Evolutionary conservation across 2,113 vertebrate genomes (phyloP).

Genomic region (Gasterosteus nipponicus): DNA sequence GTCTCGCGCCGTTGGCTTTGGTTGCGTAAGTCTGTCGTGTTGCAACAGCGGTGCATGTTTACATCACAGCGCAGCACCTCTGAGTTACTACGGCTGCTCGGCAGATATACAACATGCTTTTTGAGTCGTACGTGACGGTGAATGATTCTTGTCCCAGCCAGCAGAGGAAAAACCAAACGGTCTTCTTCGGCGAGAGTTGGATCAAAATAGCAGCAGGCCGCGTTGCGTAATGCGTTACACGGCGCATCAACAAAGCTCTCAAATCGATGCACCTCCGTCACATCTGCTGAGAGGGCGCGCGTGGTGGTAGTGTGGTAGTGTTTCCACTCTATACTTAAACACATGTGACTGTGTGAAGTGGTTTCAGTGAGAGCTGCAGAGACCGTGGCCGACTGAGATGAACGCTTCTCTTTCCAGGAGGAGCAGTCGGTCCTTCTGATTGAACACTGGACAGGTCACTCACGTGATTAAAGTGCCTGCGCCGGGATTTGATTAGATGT

Average conservation of each 20-base stretch:
- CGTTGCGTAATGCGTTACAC: conserved; percentile 78
- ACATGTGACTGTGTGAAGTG: conserved; percentile 70
- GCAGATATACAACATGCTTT: conserved; percentile 22
- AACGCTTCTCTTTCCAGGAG: conserved; percentile 20
- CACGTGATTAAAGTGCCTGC: neutral
- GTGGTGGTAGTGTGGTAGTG: conserved; percentile 46
- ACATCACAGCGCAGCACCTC: conserved; percentile 27
- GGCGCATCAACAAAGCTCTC: conserved; percentile 63
- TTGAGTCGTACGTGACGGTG: conserved; percentile 28
- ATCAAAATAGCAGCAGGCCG: conserved; percentile 73
- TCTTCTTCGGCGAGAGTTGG: conserved; percentile 28
- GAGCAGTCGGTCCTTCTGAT: conserved; percentile 17
- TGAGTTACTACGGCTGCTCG: conserved; percentile 17
- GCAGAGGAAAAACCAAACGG: conserved; percentile 25
- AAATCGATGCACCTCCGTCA: conserved; percentile 79
- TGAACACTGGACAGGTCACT: conserved; percentile 10
- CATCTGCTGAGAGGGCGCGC: conserved; percentile 54
- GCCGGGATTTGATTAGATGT: conserved; percentile 18
- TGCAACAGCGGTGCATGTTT: conserved; percentile 39
- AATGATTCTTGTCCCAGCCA: conserved; percentile 38
- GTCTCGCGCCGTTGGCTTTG: conserved; percentile 28
- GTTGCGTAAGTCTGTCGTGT: conserved; percentile 45
- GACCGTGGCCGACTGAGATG: conserved; percentile 41
- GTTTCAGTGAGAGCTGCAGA: conserved; percentile 45
- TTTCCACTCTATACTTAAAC: conserved; percentile 65